Evolutionary conservation across 2,888 invertebrate genomes (phyloP).

Genomic region (Chymomyza procnemis): DNA sequence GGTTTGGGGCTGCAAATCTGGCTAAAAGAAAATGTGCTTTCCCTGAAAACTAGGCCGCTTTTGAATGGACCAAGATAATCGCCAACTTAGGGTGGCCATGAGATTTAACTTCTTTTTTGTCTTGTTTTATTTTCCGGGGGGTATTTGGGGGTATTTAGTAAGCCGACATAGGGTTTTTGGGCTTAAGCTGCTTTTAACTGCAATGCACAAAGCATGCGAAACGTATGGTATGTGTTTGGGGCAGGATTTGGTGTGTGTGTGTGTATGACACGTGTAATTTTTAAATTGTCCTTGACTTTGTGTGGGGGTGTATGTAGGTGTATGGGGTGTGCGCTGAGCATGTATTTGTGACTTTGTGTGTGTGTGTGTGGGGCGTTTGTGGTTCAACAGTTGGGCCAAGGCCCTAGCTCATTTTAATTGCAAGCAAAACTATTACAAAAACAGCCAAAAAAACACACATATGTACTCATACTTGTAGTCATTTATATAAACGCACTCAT

Average conservation of each 20-base stretch:
- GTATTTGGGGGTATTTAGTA: background rate
- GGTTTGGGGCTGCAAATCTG: background rate
- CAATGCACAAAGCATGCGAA: background rate
- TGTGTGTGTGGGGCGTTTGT: background rate
- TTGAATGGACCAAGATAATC: background rate
- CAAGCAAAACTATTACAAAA: background rate
- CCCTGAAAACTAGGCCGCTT: background rate
- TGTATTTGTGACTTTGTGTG: no score
- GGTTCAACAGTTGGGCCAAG: background rate
- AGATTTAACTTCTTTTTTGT: background rate
- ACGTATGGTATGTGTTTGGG: background rate
- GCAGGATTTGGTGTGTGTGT: slow-evolving; percentile 14
- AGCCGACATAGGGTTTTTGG: background rate
- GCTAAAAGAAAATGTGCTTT: background rate
- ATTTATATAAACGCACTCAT: background rate
- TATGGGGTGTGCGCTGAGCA: no score
- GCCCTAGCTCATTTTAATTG: background rate
- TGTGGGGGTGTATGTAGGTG: background rate
- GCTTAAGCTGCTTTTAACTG: background rate
- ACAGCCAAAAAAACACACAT: background rate
- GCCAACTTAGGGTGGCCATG: background rate
- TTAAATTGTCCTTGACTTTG: slow-evolving; percentile 68
- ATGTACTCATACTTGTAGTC: background rate
- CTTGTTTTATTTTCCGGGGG: no score
- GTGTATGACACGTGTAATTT: slow-evolving; percentile 51